Percentiles rank a stretch among this genome's conserved stretches.
These are phyloP conservation scores for Cryptus viduatorius DNA, from an alignment of 2,888 invertebrate genomes.

Conservation along the genomic window DNA sequence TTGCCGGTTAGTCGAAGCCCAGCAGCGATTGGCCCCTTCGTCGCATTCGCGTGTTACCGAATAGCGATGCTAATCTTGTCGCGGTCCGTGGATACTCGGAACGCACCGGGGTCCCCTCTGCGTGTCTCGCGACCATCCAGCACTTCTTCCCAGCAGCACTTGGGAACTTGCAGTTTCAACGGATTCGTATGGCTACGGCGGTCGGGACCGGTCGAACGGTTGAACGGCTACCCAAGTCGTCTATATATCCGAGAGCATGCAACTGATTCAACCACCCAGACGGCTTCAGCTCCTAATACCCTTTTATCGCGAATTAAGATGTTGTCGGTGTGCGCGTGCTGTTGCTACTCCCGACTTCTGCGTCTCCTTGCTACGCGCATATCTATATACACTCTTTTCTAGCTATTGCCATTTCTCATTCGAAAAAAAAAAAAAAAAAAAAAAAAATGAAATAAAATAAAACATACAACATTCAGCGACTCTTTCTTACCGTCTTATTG, in stretches of 20 bases:
- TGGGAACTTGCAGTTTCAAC: conserved; percentile 67
- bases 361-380: conserved; percentile 55
- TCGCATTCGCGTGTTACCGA: conserved; percentile 80
- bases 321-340: conserved; percentile 73
- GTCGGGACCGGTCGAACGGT: conserved; percentile 54
- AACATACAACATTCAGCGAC: conserved; percentile 7
- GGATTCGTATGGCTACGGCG: conserved; percentile 70
- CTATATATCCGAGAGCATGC: conserved; percentile 54
- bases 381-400: conserved; percentile 44
- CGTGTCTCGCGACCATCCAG: conserved; percentile 74
- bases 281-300: conserved; percentile 76
- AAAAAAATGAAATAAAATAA: too few relatives aligned
- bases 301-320: conserved; percentile 80
- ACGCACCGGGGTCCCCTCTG: conserved; percentile 70
- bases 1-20: conserved; percentile 56
- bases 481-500: conserved; percentile 53
- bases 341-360: conserved; percentile 55
- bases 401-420: conserved; percentile 40
- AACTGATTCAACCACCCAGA: conserved; percentile 70
- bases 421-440: conserved; percentile 8
- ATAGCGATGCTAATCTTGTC: conserved; percentile 82
- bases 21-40: conserved; percentile 74
- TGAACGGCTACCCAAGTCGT: conserved; percentile 39
- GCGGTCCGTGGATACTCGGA: conserved; percentile 78
- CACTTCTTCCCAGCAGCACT: conserved; percentile 62